phyloP scores from a whole-genome alignment of 2,888 invertebrate genomes.

The Girardia tigrina region DNA sequence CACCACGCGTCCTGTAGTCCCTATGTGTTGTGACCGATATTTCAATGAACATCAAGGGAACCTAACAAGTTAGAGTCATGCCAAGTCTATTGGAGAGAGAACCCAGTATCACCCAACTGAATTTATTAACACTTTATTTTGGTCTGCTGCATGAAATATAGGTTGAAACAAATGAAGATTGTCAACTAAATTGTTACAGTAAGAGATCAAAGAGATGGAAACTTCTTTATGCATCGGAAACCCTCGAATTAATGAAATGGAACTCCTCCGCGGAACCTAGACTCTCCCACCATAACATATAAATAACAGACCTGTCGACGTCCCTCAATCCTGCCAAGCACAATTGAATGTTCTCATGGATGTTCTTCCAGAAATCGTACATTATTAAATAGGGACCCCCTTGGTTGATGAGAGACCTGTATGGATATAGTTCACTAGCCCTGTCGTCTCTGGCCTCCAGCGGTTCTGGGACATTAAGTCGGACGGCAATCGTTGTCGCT shows the following conservation, averaged over 20 bases:
- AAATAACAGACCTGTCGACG: constrained; percentile 49
- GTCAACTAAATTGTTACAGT: not conserved
- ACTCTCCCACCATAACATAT: no score
- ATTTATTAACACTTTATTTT: no score
- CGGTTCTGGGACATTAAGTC: constrained; percentile 46
- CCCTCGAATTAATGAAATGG: no score
- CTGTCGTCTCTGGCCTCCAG: constrained; percentile 44
- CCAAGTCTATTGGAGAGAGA: no score
- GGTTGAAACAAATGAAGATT: no score
- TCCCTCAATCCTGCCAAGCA: constrained; percentile 47
- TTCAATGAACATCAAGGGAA: no score
- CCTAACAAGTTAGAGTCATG: no score
- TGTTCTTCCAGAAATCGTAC: constrained; percentile 45
- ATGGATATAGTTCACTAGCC: constrained; percentile 43
- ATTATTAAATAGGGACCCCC: constrained; percentile 44
- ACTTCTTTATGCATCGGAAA: not conserved
- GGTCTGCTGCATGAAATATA: no score
- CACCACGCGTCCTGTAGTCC: no score
- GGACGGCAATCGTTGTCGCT: constrained; percentile 40
- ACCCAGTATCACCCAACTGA: no score
- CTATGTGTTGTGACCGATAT: no score
- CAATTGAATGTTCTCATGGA: constrained; percentile 45
- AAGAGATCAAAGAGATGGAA: not conserved
- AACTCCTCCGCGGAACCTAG: no score
- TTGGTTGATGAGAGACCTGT: constrained; percentile 45